These are phyloP conservation scores for Pandemis heparana DNA, from an alignment of 2,888 invertebrate genomes.

Conservation along the genomic window DNA sequence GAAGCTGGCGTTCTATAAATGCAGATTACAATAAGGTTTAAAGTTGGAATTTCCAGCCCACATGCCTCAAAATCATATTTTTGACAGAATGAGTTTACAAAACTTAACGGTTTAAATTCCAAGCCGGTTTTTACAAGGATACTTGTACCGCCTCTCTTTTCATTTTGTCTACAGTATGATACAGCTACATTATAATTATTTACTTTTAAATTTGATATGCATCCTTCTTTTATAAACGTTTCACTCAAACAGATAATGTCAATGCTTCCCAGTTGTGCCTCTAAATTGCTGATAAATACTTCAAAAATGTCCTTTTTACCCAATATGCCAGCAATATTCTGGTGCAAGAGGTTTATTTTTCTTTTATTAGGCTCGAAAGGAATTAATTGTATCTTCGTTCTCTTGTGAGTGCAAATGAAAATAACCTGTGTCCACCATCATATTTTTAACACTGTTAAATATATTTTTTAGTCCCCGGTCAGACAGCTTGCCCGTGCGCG, in stretches of 20 bases:
- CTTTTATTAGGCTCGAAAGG: no score
- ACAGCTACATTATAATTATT: not conserved
- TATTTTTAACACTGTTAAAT: no score
- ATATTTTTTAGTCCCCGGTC: not conserved
- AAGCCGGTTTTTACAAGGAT: not conserved
- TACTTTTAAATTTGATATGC: not conserved
- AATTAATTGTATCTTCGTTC: no score
- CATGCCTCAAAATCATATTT: slow-evolving; percentile 3
- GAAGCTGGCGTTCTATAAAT: slow-evolving; percentile 2
- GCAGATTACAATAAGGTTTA: not conserved
- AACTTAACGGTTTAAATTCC: not conserved
- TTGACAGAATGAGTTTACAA: not conserved
- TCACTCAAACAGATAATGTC: not conserved
- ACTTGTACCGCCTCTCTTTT: slow-evolving; percentile 6
- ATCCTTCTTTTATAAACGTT: not conserved
- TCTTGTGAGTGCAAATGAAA: no score
- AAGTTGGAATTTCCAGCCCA: slow-evolving; percentile 1
- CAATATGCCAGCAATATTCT: not conserved
- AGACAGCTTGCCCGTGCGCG: not conserved
- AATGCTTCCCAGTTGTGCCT: not conserved
- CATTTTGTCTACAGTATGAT: not conserved
- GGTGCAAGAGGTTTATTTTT: not conserved
- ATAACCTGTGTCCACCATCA: no score
- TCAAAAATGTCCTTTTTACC: not conserved
- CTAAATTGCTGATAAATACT: not conserved